Evolutionary conservation across 2,113 vertebrate species (phyloP), one percentile per base, ranked within the genome.

Genomic region (Hepsetus odoe): DNA sequence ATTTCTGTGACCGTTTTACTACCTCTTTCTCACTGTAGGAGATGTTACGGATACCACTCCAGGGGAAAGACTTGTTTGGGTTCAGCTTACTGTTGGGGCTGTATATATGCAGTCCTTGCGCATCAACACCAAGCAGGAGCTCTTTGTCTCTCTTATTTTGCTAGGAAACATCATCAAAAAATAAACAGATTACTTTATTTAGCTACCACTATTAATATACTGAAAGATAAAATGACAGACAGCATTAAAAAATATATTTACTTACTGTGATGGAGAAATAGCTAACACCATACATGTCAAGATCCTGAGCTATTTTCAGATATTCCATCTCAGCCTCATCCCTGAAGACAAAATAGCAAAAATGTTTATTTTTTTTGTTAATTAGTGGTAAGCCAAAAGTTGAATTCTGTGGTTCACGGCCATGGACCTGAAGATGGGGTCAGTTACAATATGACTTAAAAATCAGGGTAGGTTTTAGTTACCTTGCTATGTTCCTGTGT

Each of bases 271-370:
- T 95, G 33, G 94, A 91, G 79, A 96, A 98, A 89, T 96, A 96
- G 91, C 95, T 96, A 85, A 98, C 93, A 20, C 96, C 96, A n/a
- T 96, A 96, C 95, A 96, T 96, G 83, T 96, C 95, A 83, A 96
- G 92, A 86, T 97, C 96, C 85, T 97, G 95, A 38, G 96, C 96
- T 77, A 96, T 96, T 91, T 97, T 97, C 66, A 97, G 85, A 82
- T 98, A 97, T 85, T 96, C 95, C 95, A 97, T 96, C 88, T 97
- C 95, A 16, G 96, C 96, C 84, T 98, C 95, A 74, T 97, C 95
- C 89, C 95, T 96, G 77, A n/a, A 77, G 79, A 55, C 83, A 81
- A 62, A 58, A 61, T 78, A 8, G 56, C 61, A 77, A 24, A 70
- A 53, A n/a, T 1, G 20, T 26, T 38, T 3, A 42, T 28, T 26